Evolutionary conservation across 1,140 invertebrate genomes (phyloP).

Genomic region (Homarus americanus): DNA sequence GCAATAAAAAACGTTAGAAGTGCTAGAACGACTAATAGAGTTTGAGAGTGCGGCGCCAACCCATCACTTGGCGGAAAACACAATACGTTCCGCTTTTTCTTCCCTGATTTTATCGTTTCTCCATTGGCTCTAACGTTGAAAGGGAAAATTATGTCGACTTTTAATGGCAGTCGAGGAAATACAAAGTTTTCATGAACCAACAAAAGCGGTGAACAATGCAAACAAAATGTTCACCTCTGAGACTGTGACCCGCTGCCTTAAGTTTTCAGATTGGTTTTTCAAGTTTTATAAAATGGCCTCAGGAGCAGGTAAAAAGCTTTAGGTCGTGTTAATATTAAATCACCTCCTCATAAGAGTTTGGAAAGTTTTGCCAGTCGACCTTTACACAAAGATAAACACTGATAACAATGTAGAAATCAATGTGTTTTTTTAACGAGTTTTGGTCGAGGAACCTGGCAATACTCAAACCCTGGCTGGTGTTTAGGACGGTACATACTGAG

Average conservation of each 20-base stretch:
- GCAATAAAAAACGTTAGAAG: conserved; percentile 47
- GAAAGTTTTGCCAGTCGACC: background rate
- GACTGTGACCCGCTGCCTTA: background rate
- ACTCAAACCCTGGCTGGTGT: background rate
- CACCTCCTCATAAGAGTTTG: conserved; percentile 19
- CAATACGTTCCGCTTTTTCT: conserved; percentile 57
- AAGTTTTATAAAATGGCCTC: conserved; percentile 33
- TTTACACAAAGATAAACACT: conserved; percentile 39
- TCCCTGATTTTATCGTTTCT: conserved; percentile 56
- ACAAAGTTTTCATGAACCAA: conserved; percentile 58
- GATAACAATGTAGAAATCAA: conserved; percentile 63
- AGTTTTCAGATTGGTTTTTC: conserved; percentile 37
- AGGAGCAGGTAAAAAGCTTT: background rate
- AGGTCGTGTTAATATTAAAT: conserved; percentile 53
- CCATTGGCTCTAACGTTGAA: conserved; percentile 51
- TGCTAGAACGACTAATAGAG: conserved; percentile 61
- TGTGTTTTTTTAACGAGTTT: conserved; percentile 28
- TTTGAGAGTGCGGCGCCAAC: conserved; percentile 23
- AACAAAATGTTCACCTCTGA: conserved; percentile 22
- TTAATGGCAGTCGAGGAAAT: conserved; percentile 51
- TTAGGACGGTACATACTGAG: background rate
- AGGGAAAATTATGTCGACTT: conserved; percentile 69
- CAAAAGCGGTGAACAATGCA: conserved; percentile 51
- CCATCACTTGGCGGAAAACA: conserved; percentile 49
- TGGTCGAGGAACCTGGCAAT: background rate